A percentile compares a stretch with the other conserved stretches of the same genome.
phyloP scores from a whole-genome alignment of 2,113 vertebrate genomes.

The Platanista minor region DNA sequence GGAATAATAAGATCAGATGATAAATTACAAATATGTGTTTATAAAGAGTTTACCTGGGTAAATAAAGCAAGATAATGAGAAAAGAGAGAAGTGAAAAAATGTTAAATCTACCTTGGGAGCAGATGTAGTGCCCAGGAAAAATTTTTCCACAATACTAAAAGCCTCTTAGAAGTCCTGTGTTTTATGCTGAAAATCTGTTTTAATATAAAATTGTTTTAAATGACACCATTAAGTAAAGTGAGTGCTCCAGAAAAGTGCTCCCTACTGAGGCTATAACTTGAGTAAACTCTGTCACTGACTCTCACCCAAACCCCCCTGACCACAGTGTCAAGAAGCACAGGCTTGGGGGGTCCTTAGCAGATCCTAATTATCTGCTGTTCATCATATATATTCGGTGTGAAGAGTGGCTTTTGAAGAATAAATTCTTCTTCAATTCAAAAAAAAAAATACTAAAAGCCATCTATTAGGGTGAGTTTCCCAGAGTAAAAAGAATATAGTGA shows the following conservation, averaged over 20 bases:
- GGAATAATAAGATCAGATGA: not conserved
- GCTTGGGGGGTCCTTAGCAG: not conserved
- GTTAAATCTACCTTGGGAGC: not conserved
- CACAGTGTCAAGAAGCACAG: not conserved
- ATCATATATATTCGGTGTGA: slow-evolving; percentile 88
- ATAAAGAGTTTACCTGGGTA: not conserved
- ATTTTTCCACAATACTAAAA: not conserved
- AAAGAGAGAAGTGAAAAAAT: not conserved
- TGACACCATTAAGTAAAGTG: not conserved
- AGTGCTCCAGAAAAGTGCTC: not conserved
- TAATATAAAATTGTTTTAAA: not conserved
- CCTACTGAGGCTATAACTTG: not conserved
- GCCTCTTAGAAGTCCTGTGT: not conserved
- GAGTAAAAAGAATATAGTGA: not conserved
- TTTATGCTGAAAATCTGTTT: not conserved
- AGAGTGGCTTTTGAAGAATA: slow-evolving; percentile 89
- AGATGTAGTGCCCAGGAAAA: not conserved
- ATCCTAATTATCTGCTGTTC: slow-evolving; percentile 86
- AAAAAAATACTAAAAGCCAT: not conserved
- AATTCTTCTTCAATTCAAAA: slow-evolving; percentile 74
- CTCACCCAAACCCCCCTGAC: not conserved
- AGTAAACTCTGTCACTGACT: not conserved
- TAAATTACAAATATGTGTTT: not conserved
- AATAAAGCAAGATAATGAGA: not conserved
- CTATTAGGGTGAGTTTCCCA: not conserved